These are phyloP conservation scores for Odontamblyopus rebecca DNA, from an alignment of 2,797 vertebrate genomes.

Conservation along the genomic window DNA sequence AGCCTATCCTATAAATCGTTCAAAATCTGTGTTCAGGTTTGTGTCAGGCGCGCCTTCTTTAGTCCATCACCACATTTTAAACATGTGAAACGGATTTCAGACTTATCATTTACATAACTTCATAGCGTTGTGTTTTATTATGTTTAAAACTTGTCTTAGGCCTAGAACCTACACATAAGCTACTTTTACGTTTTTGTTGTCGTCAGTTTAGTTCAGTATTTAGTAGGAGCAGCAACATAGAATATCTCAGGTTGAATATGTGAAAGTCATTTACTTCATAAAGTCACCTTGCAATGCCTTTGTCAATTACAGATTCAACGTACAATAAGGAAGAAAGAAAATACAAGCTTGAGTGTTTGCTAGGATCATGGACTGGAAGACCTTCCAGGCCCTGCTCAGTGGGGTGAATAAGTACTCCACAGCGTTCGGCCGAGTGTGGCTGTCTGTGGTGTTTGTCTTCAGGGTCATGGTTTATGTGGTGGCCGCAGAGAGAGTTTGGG, in stretches of 20 bases:
- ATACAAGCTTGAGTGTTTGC: constrained; percentile 31
- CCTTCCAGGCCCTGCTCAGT: constrained; percentile 87
- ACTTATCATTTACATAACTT: neutral
- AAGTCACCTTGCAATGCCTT: constrained; percentile 9
- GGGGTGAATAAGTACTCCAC: constrained; percentile 98
- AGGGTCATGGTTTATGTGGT: constrained; percentile 96
- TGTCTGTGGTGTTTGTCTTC: constrained; percentile 96
- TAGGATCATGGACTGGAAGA: constrained; percentile 94
- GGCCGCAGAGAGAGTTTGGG: constrained; percentile 94
- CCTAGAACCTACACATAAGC: neutral
- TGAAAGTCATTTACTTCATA: neutral
- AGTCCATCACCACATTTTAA: no score
- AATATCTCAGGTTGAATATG: neutral
- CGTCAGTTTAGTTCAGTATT: no score
- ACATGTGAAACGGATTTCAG: no score
- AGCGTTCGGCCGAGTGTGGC: constrained; percentile 92
- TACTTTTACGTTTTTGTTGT: neutral
- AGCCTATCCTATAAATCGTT: no score
- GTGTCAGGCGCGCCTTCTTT: no score
- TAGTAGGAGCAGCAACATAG: constrained; percentile 12
- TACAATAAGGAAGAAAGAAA: constrained; percentile 9
- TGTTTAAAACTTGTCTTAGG: neutral
- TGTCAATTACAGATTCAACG: constrained; percentile 45
- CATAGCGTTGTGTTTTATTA: neutral
- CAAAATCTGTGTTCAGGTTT: no score